Percentiles rank a stretch among this genome's conserved stretches.
Evolutionary conservation across 2,113 vertebrate genomes (phyloP).

Genomic region (Oncorhynchus mykiss): DNA sequence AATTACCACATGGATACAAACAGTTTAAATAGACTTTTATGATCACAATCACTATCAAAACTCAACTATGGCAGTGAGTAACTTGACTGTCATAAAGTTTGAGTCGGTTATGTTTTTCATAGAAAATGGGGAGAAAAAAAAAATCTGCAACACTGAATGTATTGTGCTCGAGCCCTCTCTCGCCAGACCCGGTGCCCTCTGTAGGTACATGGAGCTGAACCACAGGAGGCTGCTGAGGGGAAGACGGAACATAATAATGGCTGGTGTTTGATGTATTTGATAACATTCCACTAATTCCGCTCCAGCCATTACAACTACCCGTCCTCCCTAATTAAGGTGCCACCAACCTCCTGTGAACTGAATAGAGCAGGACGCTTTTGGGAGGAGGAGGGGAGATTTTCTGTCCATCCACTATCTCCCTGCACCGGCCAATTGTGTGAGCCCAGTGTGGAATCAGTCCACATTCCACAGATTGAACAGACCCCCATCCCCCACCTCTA

Average conservation of each 20-base stretch:
- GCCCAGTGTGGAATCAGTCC: conserved; percentile 55
- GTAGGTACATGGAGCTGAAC: background rate
- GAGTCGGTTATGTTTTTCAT: background rate
- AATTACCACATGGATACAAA: background rate
- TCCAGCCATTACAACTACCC: too few relatives aligned
- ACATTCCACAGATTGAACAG: conserved; percentile 65
- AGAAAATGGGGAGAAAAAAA: background rate
- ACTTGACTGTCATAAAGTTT: too few relatives aligned
- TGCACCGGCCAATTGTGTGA: conserved; percentile 20
- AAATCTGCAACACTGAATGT: background rate
- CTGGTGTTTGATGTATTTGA: too few relatives aligned
- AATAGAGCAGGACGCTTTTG: background rate
- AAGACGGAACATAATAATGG: too few relatives aligned
- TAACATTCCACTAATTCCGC: too few relatives aligned
- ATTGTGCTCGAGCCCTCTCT: background rate
- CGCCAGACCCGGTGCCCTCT: background rate
- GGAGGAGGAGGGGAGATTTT: conserved; percentile 1
- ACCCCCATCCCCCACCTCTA: conserved; percentile 11
- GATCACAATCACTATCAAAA: background rate
- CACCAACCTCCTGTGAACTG: background rate
- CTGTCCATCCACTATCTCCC: conserved; percentile 17
- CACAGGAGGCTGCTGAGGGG: too few relatives aligned
- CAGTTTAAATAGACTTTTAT: background rate
- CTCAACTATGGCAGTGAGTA: background rate
- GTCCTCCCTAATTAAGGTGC: too few relatives aligned